Percentiles rank a stretch among this genome's conserved stretches.
These are phyloP conservation scores for Sebastes iracundus DNA, from an alignment of 2,797 vertebrate species.

Conservation along the genomic window DNA sequence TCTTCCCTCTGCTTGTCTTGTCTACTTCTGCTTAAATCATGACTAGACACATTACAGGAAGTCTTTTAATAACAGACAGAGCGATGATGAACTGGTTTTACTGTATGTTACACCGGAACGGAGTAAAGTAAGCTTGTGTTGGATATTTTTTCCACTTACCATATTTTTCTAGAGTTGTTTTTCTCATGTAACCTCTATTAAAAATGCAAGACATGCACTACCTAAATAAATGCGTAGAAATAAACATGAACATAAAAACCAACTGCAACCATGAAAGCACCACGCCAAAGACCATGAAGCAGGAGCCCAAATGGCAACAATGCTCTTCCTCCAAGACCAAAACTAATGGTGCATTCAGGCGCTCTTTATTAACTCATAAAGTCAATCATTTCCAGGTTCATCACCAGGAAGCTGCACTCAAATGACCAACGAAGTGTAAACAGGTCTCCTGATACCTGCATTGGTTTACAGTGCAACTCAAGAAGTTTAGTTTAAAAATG, in stretches of 20 bases:
- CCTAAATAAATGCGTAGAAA: not conserved
- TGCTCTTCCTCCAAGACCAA: not conserved
- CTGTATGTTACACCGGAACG: too few species aligned
- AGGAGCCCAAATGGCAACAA: too few species aligned
- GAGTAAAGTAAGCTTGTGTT: not conserved
- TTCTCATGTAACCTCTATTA: not conserved
- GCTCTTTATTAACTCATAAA: not conserved
- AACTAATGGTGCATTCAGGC: not conserved
- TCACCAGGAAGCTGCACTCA: not conserved
- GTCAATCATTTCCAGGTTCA: not conserved
- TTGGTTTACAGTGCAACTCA: too few species aligned
- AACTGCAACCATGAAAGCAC: too few species aligned
- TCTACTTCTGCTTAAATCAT: constrained; percentile 18
- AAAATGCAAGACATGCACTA: not conserved
- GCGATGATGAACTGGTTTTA: not conserved
- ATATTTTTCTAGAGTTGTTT: not conserved
- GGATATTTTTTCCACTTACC: not conserved
- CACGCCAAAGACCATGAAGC: too few species aligned
- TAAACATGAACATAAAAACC: not conserved
- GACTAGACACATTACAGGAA: not conserved
- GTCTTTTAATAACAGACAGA: not conserved
- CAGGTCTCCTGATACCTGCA: not conserved
- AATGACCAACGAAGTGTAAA: not conserved
- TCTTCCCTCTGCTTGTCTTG: not conserved
- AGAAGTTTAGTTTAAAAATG: too few species aligned